Evolutionary conservation across 2,888 invertebrate genomes (phyloP).

Genomic region (Orthonevra nobilis): DNA sequence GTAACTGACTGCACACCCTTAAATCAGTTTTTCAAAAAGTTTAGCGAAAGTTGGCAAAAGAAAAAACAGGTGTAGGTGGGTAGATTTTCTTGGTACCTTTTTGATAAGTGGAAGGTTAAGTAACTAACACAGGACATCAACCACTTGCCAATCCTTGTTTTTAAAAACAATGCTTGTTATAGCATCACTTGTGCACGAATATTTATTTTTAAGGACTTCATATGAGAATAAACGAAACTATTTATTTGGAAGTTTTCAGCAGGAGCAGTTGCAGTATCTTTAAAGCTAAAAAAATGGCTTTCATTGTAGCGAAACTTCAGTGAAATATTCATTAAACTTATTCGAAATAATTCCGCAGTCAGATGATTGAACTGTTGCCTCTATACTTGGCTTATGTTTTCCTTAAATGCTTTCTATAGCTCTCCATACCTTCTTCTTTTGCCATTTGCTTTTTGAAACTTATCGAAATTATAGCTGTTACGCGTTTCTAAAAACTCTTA

Average conservation of each 20-base stretch:
- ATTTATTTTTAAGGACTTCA: not conserved
- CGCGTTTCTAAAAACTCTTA: too few relatives aligned
- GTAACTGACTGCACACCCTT: too few relatives aligned
- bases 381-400: too few relatives aligned
- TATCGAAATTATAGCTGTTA: too few relatives aligned
- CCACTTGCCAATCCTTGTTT: not conserved
- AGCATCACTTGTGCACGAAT: not conserved
- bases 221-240: not conserved
- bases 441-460: too few relatives aligned
- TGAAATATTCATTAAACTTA: not conserved
- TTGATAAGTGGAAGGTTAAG: not conserved
- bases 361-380: too few relatives aligned
- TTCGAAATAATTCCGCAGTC: not conserved
- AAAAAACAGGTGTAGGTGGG: not conserved
- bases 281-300: not conserved
- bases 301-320: not conserved
- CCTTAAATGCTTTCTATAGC: not conserved
- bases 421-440: too few relatives aligned
- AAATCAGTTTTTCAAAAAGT: not conserved
- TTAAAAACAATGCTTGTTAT: not conserved
- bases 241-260: not conserved
- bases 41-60: not conserved
- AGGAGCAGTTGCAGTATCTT: not conserved
- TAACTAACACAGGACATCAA: not conserved
- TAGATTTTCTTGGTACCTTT: not conserved